Conservation (phyloP, 2,888 invertebrate genomes). For the Abrostola tripartita region DNA sequence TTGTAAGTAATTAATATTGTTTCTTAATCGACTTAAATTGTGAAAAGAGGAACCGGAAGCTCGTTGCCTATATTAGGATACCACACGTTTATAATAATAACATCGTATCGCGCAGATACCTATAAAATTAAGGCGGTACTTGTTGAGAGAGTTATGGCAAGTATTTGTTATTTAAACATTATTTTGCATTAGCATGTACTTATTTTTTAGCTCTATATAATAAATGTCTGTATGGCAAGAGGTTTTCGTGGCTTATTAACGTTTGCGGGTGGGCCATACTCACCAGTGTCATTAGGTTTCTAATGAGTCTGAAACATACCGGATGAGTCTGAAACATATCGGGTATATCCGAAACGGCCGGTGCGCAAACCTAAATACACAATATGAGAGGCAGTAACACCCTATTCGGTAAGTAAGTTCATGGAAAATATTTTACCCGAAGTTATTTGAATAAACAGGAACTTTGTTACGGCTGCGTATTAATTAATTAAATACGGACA, state of each 20-base stretch:
- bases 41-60: no score
- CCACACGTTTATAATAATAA: background rate
- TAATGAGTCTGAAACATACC: background rate
- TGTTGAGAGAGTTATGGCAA: constrained; percentile 42
- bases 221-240: constrained; percentile 22
- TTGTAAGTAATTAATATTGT: background rate
- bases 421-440: background rate
- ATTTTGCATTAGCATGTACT: constrained; percentile 7
- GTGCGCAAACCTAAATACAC: no score
- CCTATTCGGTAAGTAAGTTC: no score
- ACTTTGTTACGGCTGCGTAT: background rate
- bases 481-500: background rate
- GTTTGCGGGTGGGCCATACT: background rate
- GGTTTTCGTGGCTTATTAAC: background rate
- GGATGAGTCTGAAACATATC: no score
- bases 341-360: no score
- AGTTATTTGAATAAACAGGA: constrained; percentile 1
- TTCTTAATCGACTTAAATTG: no score
- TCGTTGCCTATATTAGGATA: no score
- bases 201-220: constrained; percentile 4
- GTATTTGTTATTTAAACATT: constrained; percentile 9
- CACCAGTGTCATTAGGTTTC: background rate
- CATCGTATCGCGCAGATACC: constrained; percentile 6
- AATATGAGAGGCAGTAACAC: no score
- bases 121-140: background rate